Evolutionary conservation across 1,140 invertebrate species (phyloP), one percentile per base, ranked within the genome.

Genomic region (Caenorhabditis latens): DNA sequence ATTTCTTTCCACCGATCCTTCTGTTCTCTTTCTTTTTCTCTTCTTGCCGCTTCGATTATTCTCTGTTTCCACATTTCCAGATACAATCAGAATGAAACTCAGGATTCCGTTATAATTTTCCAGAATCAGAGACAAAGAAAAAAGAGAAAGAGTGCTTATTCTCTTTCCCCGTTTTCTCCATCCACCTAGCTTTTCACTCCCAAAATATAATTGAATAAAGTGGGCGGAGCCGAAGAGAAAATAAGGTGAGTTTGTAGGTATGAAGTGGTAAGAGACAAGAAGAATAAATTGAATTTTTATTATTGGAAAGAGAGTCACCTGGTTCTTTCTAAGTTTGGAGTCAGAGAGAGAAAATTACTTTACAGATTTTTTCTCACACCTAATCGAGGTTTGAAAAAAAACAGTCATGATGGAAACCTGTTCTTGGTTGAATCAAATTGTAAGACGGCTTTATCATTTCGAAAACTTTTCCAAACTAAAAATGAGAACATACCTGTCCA

Each of bases 21-120:
- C 21, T 61, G 21, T 53, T 85, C 84, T 67, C 84, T 46, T 24
- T 67, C 84, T 67, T 53, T 65, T 61, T 85, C 84, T 11, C 71
- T 2, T 50, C 71, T 42, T 11, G 71, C 71, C 43, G 71, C 71
- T 24, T 79, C 71, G 46, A 79, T 79, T 21, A 79, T 79, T 79
- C 71, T n/a, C 24, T 79, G 71, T 50, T 79, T 79, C 71, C 71
- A 79, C 71, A 79, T 79, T 65, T 65, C 14, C n/a, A n/a, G 7
- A 58, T 58, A 53, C 4, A 53, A 53, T 16, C 50, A 16, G 16
- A 58, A 58, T 58, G 55, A 58, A 58, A 32, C 32, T 32, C 32
- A 32, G 32, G 2, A 32, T 32, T 32, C 32, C 32, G 1, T 32
- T 32, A 32, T 32, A 58, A 58, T 6, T 14, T 58, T 58, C 19